Conservation (phyloP, 2,888 invertebrate species). For the Notocelia uddmanniana region DNA sequence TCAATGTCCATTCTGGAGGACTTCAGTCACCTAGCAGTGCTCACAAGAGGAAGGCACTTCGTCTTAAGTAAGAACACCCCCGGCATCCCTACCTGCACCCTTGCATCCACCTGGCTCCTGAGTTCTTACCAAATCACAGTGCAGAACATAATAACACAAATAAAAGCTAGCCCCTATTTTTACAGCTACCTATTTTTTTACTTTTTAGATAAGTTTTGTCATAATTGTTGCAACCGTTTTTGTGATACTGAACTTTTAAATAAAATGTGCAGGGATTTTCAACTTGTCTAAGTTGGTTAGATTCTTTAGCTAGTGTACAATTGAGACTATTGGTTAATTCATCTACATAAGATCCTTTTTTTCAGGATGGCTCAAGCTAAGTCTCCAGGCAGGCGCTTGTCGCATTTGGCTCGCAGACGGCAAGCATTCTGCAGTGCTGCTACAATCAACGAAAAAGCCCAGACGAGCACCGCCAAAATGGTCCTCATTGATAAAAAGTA, state of each 20-base stretch:
- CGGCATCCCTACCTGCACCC: neutral
- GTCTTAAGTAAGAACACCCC: constrained; percentile 82
- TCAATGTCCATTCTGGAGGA: constrained; percentile 86
- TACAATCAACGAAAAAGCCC: constrained; percentile 77
- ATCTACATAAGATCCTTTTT: constrained; percentile 8
- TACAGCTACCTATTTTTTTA: no score
- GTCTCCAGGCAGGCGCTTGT: constrained; percentile 91
- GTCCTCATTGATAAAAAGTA: constrained; percentile 89
- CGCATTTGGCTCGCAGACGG: constrained; percentile 90
- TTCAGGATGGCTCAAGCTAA: constrained; percentile 80
- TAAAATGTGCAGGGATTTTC: no score
- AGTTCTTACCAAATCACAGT: no score
- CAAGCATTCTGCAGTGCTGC: constrained; percentile 91
- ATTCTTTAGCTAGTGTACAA: no score
- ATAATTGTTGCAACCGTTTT: no score
- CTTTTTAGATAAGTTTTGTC: no score
- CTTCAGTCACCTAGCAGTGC: constrained; percentile 87
- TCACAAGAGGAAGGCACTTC: constrained; percentile 85
- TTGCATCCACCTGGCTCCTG: no score
- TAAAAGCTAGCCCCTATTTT: no score
- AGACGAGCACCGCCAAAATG: constrained; percentile 83
- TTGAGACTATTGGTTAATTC: neutral
- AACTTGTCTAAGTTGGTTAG: no score
- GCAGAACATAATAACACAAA: no score
- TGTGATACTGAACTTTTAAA: no score